Conservation (phyloP, 1,140 invertebrate genomes). For the Cotesia typhae region DNA sequence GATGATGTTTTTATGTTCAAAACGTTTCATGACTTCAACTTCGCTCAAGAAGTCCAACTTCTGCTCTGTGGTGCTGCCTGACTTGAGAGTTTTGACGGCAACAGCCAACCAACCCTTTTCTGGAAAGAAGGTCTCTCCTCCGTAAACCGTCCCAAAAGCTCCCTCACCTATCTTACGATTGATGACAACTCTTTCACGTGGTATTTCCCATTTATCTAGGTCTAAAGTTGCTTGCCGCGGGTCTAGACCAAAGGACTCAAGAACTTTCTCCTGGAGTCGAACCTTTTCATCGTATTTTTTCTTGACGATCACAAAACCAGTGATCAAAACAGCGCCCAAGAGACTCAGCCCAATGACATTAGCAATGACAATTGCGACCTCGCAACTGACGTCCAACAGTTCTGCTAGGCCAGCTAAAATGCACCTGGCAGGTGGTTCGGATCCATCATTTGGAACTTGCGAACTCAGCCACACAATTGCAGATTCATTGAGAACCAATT, state of each 20-base stretch:
- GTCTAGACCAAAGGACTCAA: conserved; percentile 77
- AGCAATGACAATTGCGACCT: conserved; percentile 75
- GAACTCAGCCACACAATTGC: conserved; percentile 74
- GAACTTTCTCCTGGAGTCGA: conserved; percentile 73
- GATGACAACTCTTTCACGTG: conserved; percentile 85
- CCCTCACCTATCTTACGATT: conserved; percentile 88
- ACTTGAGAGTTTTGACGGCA: conserved; percentile 90
- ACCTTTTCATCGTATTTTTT: conserved; percentile 80
- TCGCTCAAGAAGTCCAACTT: conserved; percentile 94
- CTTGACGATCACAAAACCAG: conserved; percentile 75
- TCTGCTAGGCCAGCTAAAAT: conserved; percentile 72
- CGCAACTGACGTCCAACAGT: conserved; percentile 74
- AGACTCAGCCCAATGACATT: conserved; percentile 75
- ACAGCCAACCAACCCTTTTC: conserved; percentile 83
- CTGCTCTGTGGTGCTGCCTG: conserved; percentile 82
- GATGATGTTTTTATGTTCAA: conserved; percentile 91
- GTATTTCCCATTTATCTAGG: conserved; percentile 88
- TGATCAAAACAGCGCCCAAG: conserved; percentile 70
- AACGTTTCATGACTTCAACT: conserved; percentile 91
- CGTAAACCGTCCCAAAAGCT: conserved; percentile 89
- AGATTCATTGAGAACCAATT: conserved; percentile 66
- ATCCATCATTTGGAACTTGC: conserved; percentile 75
- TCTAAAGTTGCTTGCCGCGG: conserved; percentile 65
- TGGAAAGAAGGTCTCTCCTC: conserved; percentile 80
- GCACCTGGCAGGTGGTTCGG: conserved; percentile 69